Evolutionary conservation across 1,140 invertebrate genomes (phyloP), one percentile per base, ranked within the genome.

Genomic region (Formica exsecta): DNA sequence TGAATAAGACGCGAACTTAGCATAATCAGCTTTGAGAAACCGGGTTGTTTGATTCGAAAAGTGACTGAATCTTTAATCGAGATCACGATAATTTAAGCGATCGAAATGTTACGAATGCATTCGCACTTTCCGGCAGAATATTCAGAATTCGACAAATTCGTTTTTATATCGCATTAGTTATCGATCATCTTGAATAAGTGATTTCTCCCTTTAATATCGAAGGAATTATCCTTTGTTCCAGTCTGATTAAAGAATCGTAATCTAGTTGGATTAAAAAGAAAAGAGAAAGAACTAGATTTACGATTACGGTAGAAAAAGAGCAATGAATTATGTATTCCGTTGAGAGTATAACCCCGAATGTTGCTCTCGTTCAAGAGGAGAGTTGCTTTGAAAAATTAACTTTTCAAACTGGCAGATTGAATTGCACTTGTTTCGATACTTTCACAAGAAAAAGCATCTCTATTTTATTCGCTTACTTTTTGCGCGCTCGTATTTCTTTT

Each of bases 21-120:
- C 51, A 70, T 81, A 88, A 81, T 88, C 57, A 48, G 66, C 73
- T 88, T 87, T 81, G 36, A 51, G 44, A 73, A 48, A 48, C 0
- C 11, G n/a, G 9, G 6, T 79, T 65, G 22, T 38, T 80, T 51
- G 13, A 13, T 19, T 88, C 3, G 65, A 68, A 75, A 32, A 4
- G 25, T 70, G 16, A 54, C 44, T 64, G 32, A 44, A 6, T 64
- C 54, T 51, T 44, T 51, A 64, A 68, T 64, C 54, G 32, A 59
- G 76, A 86, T 77, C 11, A 41, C 19, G 36, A 38, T 36, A 54
- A 29, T 68, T 79, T 68, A 79, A 64, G 9, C 6, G 5, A 19
- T 62, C n/a, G 4, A 16, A 22, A 51, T 36, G 25, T 68, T 51
- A 68, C 62, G 11, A 38, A 51, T 51, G 11, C 29, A 22, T n/a